phyloP scores from a whole-genome alignment of 2,113 vertebrate species.

The Strigops habroptila region DNA sequence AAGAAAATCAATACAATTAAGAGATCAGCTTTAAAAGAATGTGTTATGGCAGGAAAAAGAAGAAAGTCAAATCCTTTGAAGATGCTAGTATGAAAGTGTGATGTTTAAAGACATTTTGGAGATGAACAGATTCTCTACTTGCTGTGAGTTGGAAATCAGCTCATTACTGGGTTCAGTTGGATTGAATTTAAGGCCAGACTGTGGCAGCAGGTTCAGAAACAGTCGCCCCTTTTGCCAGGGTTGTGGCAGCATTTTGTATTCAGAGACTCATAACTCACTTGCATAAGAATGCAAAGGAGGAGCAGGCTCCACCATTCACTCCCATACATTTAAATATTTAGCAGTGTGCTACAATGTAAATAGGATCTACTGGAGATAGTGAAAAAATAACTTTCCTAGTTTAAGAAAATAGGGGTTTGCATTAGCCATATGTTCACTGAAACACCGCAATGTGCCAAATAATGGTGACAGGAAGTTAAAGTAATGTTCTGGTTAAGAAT shows the following conservation, averaged over 20 bases:
- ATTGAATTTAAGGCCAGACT: background rate
- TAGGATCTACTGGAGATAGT: background rate
- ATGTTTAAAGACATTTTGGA: background rate
- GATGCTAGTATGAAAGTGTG: background rate
- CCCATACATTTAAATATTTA: background rate
- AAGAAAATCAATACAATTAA: constrained; percentile 68
- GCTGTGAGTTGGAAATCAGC: background rate
- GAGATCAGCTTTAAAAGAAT: constrained; percentile 73
- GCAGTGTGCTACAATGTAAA: background rate
- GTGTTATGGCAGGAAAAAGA: background rate
- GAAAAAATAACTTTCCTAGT: constrained; percentile 32
- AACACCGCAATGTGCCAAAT: constrained; percentile 48
- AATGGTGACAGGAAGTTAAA: constrained; percentile 70
- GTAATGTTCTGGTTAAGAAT: constrained; percentile 62
- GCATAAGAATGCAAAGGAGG: background rate
- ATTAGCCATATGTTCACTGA: constrained; percentile 74
- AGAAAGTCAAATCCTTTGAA: background rate
- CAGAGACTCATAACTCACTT: background rate
- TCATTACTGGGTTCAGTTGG: accelerated
- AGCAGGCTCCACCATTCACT: background rate
- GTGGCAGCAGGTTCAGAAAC: background rate
- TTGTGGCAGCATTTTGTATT: accelerated
- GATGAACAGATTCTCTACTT: background rate
- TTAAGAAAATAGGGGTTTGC: constrained; percentile 56
- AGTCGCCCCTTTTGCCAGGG: background rate